A percentile compares a stretch with the other conserved stretches of the same genome.
Conservation (phyloP, 2,797 vertebrate genomes). For the Pseudopleuronectes americanus region DNA sequence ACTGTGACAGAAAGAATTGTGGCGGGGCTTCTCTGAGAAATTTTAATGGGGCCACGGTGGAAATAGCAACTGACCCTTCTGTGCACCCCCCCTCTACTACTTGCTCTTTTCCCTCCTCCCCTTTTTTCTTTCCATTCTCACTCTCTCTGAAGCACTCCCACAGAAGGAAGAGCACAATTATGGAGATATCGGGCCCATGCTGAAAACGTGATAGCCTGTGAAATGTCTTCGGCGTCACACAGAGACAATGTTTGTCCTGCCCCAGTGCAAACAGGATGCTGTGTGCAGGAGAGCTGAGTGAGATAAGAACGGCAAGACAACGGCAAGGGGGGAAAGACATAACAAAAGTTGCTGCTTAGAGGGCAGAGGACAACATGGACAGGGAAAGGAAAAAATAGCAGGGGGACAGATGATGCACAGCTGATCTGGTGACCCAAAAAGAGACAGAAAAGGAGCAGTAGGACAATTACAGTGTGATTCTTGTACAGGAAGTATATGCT, state of each 20-base stretch:
- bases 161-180: conserved; percentile 84
- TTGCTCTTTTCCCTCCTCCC: conserved; percentile 12
- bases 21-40: conserved; percentile 25
- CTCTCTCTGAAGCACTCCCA: conserved; percentile 47
- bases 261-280: conserved; percentile 85
- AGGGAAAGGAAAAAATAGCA: conserved; percentile 30
- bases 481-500: conserved; percentile 56
- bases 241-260: conserved; percentile 83
- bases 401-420: conserved; percentile 34
- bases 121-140: conserved; percentile 24
- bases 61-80: conserved; percentile 53
- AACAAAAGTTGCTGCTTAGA: conserved; percentile 23
- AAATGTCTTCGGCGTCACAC: conserved; percentile 81
- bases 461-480: conserved; percentile 20
- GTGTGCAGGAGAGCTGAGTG: conserved; percentile 70
- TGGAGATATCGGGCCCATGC: conserved; percentile 76
- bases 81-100: conserved; percentile 2
- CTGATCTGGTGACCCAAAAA: conserved; percentile 32
- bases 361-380: conserved; percentile 36
- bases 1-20: conserved; percentile 40
- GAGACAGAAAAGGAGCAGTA: conserved; percentile 6
- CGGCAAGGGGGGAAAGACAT: conserved; percentile 47
- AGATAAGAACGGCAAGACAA: conserved; percentile 77
- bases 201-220: conserved; percentile 83
- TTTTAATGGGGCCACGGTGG: conserved; percentile 62